These are phyloP conservation scores for Telenomus remus DNA, from an alignment of 1,140 invertebrate species.

Conservation along the genomic window DNA sequence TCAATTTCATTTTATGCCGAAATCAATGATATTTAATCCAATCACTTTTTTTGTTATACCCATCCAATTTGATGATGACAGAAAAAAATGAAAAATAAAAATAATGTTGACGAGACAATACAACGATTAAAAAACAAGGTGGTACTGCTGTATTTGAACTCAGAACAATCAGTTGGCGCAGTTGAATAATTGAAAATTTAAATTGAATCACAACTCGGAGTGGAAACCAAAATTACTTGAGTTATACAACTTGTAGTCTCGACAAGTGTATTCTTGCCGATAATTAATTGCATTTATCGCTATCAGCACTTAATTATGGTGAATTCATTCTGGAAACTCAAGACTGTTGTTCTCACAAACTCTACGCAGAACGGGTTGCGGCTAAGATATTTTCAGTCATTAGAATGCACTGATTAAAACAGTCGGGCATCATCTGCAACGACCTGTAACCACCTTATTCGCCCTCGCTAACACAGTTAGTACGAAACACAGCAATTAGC, in stretches of 20 bases:
- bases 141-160: too few relatives aligned
- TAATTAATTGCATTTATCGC: conserved; percentile 42
- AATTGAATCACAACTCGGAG: conserved; percentile 38
- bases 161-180: conserved; percentile 14
- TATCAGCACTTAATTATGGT: conserved; percentile 40
- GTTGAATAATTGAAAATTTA: conserved; percentile 37
- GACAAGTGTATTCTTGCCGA: conserved; percentile 27
- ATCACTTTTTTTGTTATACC: too few relatives aligned
- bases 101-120: too few relatives aligned
- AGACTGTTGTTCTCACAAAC: conserved; percentile 23
- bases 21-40: too few relatives aligned
- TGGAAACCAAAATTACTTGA: conserved; percentile 20
- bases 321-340: conserved; percentile 44
- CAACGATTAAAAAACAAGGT: too few relatives aligned
- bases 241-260: conserved; percentile 22
- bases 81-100: too few relatives aligned
- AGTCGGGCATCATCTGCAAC: conserved; percentile 30
- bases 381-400: conserved; percentile 39
- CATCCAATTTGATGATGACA: too few relatives aligned
- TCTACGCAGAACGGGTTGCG: too few relatives aligned
- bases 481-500: conserved; percentile 48
- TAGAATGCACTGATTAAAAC: conserved; percentile 45
- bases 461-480: conserved; percentile 37
- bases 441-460: conserved; percentile 31
- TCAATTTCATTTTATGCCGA: too few relatives aligned